Percentiles rank a stretch among this genome's conserved stretches.
Conservation (phyloP, 1,140 invertebrate genomes). For the Phenacoccus solenopsis region DNA sequence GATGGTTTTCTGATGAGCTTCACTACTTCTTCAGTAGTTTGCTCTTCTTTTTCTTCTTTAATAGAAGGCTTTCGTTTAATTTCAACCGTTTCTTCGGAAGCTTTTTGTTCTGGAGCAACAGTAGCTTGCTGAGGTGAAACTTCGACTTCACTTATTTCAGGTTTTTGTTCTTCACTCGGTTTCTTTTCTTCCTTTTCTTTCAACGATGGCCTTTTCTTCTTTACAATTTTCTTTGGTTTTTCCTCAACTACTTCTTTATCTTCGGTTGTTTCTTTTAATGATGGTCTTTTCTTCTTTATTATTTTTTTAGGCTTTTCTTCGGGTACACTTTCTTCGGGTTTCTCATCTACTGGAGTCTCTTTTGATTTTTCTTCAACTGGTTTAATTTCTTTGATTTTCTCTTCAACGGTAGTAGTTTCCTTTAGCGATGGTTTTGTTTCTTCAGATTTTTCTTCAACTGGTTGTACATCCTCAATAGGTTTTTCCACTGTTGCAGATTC, state of each 20-base stretch:
- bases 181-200: conserved; percentile 21
- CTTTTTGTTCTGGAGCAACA: conserved; percentile 23
- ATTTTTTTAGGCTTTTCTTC: conserved; percentile 22
- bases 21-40: conserved; percentile 18
- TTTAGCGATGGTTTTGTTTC: conserved; percentile 12
- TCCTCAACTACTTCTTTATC: not conserved
- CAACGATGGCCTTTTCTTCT: conserved; percentile 22
- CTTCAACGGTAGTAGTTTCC: conserved; percentile 25
- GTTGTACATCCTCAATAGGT: not conserved
- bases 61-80: conserved; percentile 9
- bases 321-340: not conserved
- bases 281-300: conserved; percentile 4
- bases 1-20: conserved; percentile 23
- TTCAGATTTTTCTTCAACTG: conserved; percentile 11
- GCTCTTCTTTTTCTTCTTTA: conserved; percentile 20
- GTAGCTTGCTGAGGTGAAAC: not conserved
- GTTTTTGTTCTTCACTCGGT: conserved; percentile 19
- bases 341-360: conserved; percentile 23
- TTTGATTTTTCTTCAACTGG: conserved; percentile 29
- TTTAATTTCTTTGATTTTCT: conserved; percentile 25
- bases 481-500: not conserved
- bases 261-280: conserved; percentile 5
- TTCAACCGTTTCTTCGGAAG: conserved; percentile 17
- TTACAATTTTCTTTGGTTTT: conserved; percentile 24
- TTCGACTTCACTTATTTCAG: conserved; percentile 22